Conservation (phyloP, 2,797 vertebrate genomes). For the Tapera naevia region DNA sequence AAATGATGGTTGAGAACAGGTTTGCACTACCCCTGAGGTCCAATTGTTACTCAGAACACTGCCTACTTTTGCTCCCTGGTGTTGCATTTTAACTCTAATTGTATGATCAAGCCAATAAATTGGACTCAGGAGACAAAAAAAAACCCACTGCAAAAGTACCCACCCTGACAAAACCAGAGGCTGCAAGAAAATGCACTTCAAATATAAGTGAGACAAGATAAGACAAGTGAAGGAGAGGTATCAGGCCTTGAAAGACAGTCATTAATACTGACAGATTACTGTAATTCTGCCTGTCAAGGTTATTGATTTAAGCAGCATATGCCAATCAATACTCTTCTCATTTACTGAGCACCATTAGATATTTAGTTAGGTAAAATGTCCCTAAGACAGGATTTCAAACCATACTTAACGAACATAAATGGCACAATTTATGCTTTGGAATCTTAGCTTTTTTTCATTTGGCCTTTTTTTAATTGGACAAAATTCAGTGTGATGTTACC, state of each 20-base stretch:
- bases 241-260: conserved; percentile 83
- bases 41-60: conserved; percentile 65
- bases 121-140: conserved; percentile 70
- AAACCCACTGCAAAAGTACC: conserved; percentile 63
- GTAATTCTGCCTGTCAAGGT: conserved; percentile 98
- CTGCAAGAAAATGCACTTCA: conserved; percentile 78
- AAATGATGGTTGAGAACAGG: conserved; percentile 68
- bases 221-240: conserved; percentile 74
- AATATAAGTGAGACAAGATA: conserved; percentile 75
- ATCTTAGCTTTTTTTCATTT: conserved; percentile 59
- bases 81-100: conserved; percentile 76
- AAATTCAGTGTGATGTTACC: conserved; percentile 38
- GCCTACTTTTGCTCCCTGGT: conserved; percentile 63
- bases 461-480: background rate
- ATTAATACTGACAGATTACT: conserved; percentile 99
- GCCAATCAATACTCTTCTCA: conserved; percentile 93
- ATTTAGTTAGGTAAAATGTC: conserved; percentile 79
- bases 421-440: conserved; percentile 81
- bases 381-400: conserved; percentile 79
- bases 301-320: conserved; percentile 94
- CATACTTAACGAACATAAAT: conserved; percentile 81
- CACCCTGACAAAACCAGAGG: conserved; percentile 76
- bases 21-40: conserved; percentile 56
- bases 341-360: conserved; percentile 82
- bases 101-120: conserved; percentile 79